Conservation (phyloP, 2,113 vertebrate genomes). For the Excalfactoria chinensis region DNA sequence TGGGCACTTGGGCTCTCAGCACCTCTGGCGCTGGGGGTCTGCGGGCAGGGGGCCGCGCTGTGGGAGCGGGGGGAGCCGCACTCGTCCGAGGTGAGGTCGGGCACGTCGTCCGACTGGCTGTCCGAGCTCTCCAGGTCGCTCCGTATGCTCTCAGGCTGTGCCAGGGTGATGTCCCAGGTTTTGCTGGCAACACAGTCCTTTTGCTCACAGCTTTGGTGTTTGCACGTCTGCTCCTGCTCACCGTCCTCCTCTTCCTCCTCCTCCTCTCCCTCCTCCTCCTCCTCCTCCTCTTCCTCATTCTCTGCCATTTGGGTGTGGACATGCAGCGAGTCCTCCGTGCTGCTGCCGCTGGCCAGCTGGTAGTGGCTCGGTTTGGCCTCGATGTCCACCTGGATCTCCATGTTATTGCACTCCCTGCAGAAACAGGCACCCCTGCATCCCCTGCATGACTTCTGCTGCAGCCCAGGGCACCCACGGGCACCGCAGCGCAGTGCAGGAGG, state of each 20-base stretch:
- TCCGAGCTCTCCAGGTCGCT: slow-evolving; percentile 98
- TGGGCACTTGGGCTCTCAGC: slow-evolving; percentile 84
- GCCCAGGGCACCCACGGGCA: neutral
- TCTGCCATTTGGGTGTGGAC: slow-evolving; percentile 81
- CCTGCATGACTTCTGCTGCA: neutral
- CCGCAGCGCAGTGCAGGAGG: neutral
- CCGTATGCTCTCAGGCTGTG: slow-evolving; percentile 97
- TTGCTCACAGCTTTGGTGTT: slow-evolving; percentile 81
- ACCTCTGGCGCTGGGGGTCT: slow-evolving; percentile 68
- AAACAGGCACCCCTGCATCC: slow-evolving; percentile 23
- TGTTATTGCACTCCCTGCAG: slow-evolving; percentile 94
- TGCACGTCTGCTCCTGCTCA: slow-evolving; percentile 81
- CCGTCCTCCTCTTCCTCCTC: slow-evolving; percentile 74
- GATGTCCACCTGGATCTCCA: slow-evolving; percentile 99
- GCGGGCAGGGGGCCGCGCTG: slow-evolving; percentile 70
- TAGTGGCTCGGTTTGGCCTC: slow-evolving; percentile 97
- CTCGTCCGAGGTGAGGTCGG: slow-evolving; percentile 95
- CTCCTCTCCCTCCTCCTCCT: slow-evolving; percentile 13
- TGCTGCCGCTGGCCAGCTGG: slow-evolving; percentile 89
- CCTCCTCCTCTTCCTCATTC: slow-evolving; percentile 75
- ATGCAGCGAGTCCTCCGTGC: slow-evolving; percentile 92
- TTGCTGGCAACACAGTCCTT: slow-evolving; percentile 79
- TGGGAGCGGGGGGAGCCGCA: slow-evolving; percentile 88
- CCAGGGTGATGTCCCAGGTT: slow-evolving; percentile 91
- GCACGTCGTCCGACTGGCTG: slow-evolving; percentile 96